Conservation (phyloP, 2,113 vertebrate genomes). For the Perccottus glenii region DNA sequence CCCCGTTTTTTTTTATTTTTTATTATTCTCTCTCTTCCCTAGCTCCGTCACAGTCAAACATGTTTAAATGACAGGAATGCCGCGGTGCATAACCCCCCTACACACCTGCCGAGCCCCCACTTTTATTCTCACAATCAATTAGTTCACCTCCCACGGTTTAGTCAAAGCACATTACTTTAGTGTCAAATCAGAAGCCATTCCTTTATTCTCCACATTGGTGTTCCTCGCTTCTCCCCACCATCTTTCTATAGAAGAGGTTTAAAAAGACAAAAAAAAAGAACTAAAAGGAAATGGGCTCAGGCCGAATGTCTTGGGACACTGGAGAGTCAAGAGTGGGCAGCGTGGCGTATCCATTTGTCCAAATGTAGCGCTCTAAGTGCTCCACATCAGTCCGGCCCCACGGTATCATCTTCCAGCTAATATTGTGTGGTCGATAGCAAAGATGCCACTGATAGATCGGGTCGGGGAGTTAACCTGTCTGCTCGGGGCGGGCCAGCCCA, state of each 20-base stretch:
- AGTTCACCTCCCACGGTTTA: slow-evolving; percentile 75
- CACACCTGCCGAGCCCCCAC: slow-evolving; percentile 78
- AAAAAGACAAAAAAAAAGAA: slow-evolving; percentile 24
- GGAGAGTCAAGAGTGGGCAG: slow-evolving; percentile 40
- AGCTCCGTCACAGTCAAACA: slow-evolving; percentile 64
- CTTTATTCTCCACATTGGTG: slow-evolving; percentile 46
- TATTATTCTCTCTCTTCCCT: slow-evolving; percentile 8
- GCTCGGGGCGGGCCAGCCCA: slow-evolving; percentile 52
- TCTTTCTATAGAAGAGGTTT: slow-evolving; percentile 51
- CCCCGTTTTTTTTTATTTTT: background rate
- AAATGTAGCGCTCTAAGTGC: slow-evolving; percentile 63
- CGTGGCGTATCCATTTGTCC: slow-evolving; percentile 63
- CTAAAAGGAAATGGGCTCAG: slow-evolving; percentile 44
- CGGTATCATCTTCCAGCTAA: slow-evolving; percentile 71
- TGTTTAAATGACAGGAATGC: slow-evolving; percentile 73
- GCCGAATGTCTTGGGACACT: slow-evolving; percentile 61
- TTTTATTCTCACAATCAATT: slow-evolving; percentile 78
- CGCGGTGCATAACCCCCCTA: slow-evolving; percentile 44
- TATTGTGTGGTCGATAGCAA: slow-evolving; percentile 70
- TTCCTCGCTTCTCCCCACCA: slow-evolving; percentile 11
- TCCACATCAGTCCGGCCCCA: slow-evolving; percentile 40
- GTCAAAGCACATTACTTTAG: slow-evolving; percentile 71
- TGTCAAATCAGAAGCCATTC: slow-evolving; percentile 66
- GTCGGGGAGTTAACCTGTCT: slow-evolving; percentile 67
- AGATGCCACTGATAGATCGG: slow-evolving; percentile 73